phyloP scores from a whole-genome alignment of 2,797 vertebrate species.

The Alectoris magna region DNA sequence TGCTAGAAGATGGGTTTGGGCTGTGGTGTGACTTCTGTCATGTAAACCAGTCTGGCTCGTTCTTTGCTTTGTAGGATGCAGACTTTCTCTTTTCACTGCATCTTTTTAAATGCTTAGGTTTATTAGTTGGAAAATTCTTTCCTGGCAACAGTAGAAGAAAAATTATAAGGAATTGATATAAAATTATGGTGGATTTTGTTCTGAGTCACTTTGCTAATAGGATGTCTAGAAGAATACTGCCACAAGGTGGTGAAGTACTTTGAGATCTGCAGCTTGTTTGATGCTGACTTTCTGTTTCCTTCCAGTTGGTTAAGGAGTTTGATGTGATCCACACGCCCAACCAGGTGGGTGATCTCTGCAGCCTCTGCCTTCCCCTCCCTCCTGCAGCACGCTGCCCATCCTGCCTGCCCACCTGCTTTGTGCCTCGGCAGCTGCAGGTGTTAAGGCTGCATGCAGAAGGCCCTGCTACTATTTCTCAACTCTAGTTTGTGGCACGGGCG shows the following conservation, averaged over 20 bases:
- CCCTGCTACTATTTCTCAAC: background rate
- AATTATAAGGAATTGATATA: background rate
- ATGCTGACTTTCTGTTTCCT: slow-evolving; percentile 26
- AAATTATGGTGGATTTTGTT: background rate
- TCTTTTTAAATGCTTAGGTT: background rate
- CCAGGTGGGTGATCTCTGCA: slow-evolving; percentile 66
- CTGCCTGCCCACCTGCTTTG: background rate
- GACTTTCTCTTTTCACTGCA: background rate
- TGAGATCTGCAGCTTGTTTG: background rate
- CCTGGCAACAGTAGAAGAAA: rapidly evolving
- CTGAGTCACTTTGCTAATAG: rapidly evolving
- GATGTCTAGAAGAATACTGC: background rate
- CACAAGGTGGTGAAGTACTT: background rate
- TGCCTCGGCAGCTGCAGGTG: no score
- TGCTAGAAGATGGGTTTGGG: background rate
- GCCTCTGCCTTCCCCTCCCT: background rate
- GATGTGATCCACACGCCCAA: slow-evolving; percentile 77
- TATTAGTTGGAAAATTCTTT: background rate
- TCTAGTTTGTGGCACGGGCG: background rate
- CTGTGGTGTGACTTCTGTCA: background rate
- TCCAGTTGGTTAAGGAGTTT: slow-evolving; percentile 76
- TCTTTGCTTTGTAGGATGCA: background rate
- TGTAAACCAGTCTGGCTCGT: background rate
- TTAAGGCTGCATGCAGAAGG: background rate
- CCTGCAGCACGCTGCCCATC: background rate